Evolutionary conservation across 2,113 vertebrate species (phyloP).

Genomic region (Triplophysa tibetana): DNA sequence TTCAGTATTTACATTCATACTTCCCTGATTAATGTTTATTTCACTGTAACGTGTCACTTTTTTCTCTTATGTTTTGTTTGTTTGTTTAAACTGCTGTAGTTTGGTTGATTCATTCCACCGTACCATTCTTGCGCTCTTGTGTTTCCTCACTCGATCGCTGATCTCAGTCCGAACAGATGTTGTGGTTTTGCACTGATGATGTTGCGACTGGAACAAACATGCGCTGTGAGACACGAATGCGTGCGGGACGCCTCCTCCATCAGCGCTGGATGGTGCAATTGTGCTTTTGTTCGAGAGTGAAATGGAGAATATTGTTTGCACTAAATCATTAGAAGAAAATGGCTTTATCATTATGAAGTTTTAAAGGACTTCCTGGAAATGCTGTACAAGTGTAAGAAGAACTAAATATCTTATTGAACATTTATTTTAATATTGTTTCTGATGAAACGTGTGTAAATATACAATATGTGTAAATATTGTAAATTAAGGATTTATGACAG

Average conservation of each 20-base stretch:
- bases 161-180: constrained; percentile 66
- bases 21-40: not conserved
- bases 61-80: no score
- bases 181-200: constrained; percentile 88
- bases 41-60: not conserved
- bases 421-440: constrained; percentile 94
- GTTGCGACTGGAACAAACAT: constrained; percentile 57
- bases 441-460: constrained; percentile 78
- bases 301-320: constrained; percentile 79
- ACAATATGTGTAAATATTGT: constrained; percentile 79
- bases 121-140: not conserved
- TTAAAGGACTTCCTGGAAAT: constrained; percentile 73
- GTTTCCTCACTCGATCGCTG: not conserved
- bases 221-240: constrained; percentile 75
- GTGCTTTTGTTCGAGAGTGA: constrained; percentile 70
- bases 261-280: constrained; percentile 88
- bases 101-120: not conserved
- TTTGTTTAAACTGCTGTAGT: not conserved
- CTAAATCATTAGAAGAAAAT: constrained; percentile 87
- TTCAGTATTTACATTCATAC: not conserved
- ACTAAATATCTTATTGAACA: constrained; percentile 86
- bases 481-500: constrained; percentile 76
- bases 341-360: constrained; percentile 79
- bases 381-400: constrained; percentile 74
- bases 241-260: constrained; percentile 77